Percentiles rank a stretch among this genome's conserved stretches.
Conservation (phyloP, 2,888 invertebrate genomes). For the Ashinkailepas kermadecensis region DNA sequence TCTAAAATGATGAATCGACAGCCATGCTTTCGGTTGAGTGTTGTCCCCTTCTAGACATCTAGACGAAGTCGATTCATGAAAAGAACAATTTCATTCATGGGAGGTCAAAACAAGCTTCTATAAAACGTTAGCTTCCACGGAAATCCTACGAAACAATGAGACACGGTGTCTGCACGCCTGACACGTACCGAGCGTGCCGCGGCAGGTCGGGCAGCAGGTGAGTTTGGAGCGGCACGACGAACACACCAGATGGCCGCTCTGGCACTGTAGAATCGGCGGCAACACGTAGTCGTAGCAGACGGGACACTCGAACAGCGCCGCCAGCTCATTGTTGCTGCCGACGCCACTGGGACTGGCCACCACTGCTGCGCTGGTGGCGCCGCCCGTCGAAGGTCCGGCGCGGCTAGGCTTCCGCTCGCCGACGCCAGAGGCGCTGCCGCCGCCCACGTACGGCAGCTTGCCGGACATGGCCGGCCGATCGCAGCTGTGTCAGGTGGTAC, state of each 20-base stretch:
- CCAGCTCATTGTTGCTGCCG: slow-evolving; percentile 53
- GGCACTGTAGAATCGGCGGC: slow-evolving; percentile 90
- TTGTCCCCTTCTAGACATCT: too few relatives aligned
- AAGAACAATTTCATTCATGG: too few relatives aligned
- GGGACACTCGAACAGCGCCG: slow-evolving; percentile 87
- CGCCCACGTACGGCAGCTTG: background rate
- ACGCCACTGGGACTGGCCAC: slow-evolving; percentile 11
- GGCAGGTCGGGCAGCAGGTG: slow-evolving; percentile 94
- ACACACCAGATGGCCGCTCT: slow-evolving; percentile 97
- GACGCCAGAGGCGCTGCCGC: background rate
- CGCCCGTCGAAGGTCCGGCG: background rate
- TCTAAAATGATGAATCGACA: too few relatives aligned
- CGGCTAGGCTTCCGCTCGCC: background rate
- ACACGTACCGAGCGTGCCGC: slow-evolving; percentile 69
- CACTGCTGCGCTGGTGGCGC: background rate
- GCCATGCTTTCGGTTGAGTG: too few relatives aligned
- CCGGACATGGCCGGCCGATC: background rate
- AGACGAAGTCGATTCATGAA: too few relatives aligned
- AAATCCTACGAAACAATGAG: too few relatives aligned
- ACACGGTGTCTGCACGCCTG: background rate
- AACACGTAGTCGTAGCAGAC: slow-evolving; percentile 99
- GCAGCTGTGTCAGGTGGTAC: too few relatives aligned
- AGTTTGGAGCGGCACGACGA: slow-evolving; percentile 94
- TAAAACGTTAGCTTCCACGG: too few relatives aligned
- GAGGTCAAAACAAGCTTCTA: too few relatives aligned